phyloP scores from a whole-genome alignment of 2,888 invertebrate genomes.

The Drosophila trichaetosa region DNA sequence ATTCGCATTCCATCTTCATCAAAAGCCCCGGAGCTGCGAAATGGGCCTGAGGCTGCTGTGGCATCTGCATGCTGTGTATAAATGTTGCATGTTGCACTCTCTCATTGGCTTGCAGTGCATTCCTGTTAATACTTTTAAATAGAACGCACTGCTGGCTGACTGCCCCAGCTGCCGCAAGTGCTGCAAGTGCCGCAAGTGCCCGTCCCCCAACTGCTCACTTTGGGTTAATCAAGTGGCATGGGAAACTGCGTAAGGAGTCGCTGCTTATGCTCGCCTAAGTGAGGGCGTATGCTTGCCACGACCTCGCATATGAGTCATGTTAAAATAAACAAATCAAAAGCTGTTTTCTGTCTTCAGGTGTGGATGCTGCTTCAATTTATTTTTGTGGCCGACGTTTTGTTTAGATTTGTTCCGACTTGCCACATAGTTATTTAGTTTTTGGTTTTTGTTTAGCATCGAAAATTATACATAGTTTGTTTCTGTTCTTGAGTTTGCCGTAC shows the following conservation, averaged over 20 bases:
- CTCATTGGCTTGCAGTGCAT: slow-evolving; percentile 53
- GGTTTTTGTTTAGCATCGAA: slow-evolving; percentile 59
- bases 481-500: slow-evolving; percentile 65
- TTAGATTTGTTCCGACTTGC: slow-evolving; percentile 61
- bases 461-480: slow-evolving; percentile 57
- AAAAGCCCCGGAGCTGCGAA: slow-evolving; percentile 53
- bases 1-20: slow-evolving; percentile 74
- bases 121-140: slow-evolving; percentile 50
- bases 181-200: slow-evolving; percentile 30
- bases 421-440: slow-evolving; percentile 55
- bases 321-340: slow-evolving; percentile 62
- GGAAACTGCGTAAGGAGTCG: slow-evolving; percentile 55
- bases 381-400: slow-evolving; percentile 52
- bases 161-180: slow-evolving; percentile 26
- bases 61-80: slow-evolving; percentile 60
- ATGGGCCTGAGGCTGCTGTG: slow-evolving; percentile 30
- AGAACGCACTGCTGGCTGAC: slow-evolving; percentile 45
- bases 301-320: slow-evolving; percentile 69
- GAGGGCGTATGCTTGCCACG: slow-evolving; percentile 46
- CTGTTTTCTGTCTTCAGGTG: slow-evolving; percentile 58
- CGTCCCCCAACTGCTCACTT: slow-evolving; percentile 33
- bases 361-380: slow-evolving; percentile 50
- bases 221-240: slow-evolving; percentile 78
- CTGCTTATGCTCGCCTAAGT: slow-evolving; percentile 36
- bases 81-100: slow-evolving; percentile 62